Evolutionary conservation across 2,888 invertebrate genomes (phyloP).

Genomic region (Zhengitettix transpicula): DNA sequence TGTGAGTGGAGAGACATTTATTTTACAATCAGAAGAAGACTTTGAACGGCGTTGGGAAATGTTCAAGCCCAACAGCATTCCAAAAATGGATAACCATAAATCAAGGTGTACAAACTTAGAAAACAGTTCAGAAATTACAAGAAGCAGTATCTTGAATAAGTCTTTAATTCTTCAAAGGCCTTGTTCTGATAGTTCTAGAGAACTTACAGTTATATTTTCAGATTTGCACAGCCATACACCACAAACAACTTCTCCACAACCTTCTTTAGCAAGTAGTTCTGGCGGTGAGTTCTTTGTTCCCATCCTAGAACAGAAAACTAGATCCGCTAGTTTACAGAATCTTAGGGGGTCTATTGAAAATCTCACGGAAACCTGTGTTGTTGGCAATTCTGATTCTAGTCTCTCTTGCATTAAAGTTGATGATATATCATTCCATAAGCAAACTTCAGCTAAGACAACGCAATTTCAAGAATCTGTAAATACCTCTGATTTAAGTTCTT

Average conservation of each 20-base stretch:
- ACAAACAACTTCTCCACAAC: slow-evolving; percentile 16
- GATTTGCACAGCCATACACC: slow-evolving; percentile 5
- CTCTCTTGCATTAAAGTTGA: background rate
- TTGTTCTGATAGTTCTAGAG: background rate
- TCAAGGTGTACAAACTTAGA: background rate
- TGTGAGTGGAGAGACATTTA: slow-evolving; percentile 13
- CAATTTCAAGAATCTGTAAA: background rate
- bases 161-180: background rate
- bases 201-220: background rate
- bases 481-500: slow-evolving; percentile 31
- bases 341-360: slow-evolving; percentile 53
- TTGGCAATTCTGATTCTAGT: background rate
- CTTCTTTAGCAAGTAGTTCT: slow-evolving; percentile 16
- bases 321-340: slow-evolving; percentile 32
- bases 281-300: slow-evolving; percentile 16
- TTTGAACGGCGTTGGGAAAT: slow-evolving; percentile 61
- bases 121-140: background rate
- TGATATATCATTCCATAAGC: background rate
- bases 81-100: slow-evolving; percentile 31
- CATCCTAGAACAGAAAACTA: slow-evolving; percentile 7
- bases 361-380: slow-evolving; percentile 20
- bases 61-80: slow-evolving; percentile 45
- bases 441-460: background rate
- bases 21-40: slow-evolving; percentile 28
- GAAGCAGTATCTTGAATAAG: background rate